Conservation (phyloP, 1,140 invertebrate genomes). For the Arctopsyche grandis region DNA sequence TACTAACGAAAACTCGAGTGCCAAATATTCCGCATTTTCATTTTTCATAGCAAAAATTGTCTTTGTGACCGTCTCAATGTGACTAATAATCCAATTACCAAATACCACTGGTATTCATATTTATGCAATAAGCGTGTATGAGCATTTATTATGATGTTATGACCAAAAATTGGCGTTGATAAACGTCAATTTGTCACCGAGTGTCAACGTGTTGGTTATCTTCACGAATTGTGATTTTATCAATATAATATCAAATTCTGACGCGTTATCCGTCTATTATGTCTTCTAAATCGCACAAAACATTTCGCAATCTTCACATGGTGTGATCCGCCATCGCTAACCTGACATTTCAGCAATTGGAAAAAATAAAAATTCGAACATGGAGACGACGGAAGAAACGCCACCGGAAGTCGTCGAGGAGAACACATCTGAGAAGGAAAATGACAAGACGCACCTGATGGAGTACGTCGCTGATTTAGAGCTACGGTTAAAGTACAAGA, state of each 20-base stretch:
- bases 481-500: conserved; percentile 71
- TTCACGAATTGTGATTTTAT: not conserved
- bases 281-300: no score
- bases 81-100: no score
- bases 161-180: not conserved
- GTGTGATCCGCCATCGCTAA: no score
- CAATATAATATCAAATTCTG: not conserved
- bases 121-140: not conserved
- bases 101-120: no score
- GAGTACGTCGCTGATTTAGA: conserved; percentile 67
- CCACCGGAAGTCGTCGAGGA: not conserved
- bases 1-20: no score
- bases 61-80: no score
- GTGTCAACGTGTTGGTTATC: conserved; percentile 28
- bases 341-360: not conserved
- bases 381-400: not conserved
- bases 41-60: no score
- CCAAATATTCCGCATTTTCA: no score
- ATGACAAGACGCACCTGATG: conserved; percentile 48
- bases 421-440: conserved; percentile 49
- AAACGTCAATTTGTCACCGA: conserved; percentile 8
- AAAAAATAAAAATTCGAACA: not conserved
- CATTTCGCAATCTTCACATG: no score
- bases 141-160: not conserved
- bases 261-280: not conserved